Evolutionary conservation across 1,140 invertebrate genomes (phyloP).

Genomic region (Hypsibius dujardini): DNA sequence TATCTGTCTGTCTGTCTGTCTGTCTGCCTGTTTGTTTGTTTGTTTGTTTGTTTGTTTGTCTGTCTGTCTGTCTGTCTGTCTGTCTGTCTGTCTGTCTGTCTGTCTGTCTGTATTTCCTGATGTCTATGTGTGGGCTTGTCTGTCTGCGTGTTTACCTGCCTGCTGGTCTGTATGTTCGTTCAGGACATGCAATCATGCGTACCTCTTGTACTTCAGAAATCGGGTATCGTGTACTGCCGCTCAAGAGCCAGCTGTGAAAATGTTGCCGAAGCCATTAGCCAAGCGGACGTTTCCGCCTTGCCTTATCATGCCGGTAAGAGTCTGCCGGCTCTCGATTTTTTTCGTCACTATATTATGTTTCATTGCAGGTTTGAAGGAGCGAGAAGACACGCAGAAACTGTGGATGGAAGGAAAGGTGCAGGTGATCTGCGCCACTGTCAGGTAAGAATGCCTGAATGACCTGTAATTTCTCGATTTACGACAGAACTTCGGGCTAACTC

Average conservation of each 20-base stretch:
- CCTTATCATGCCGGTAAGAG: conserved; percentile 44
- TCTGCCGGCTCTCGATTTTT: too few species aligned
- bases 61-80: too few species aligned
- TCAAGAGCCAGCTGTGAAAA: conserved; percentile 46
- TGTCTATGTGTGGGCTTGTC: too few species aligned
- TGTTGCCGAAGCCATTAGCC: conserved; percentile 38
- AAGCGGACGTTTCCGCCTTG: too few species aligned
- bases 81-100: too few species aligned
- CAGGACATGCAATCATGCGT: too few species aligned
- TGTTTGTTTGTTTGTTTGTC: too few species aligned
- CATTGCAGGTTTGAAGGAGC: conserved; percentile 36
- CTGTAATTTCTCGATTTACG: neutral
- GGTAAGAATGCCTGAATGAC: neutral
- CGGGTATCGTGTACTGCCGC: conserved; percentile 53
- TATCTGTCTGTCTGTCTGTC: neutral
- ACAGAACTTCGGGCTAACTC: neutral
- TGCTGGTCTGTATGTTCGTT: too few species aligned
- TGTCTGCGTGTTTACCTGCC: too few species aligned
- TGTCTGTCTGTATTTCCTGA: too few species aligned
- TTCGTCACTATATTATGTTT: neutral
- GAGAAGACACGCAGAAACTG: conserved; percentile 41
- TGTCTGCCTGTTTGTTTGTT: too few species aligned
- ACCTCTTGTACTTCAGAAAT: conserved; percentile 30
- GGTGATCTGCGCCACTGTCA: conserved; percentile 34
- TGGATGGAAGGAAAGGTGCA: conserved; percentile 47